Percentiles rank a stretch among this genome's conserved stretches.
phyloP scores from a whole-genome alignment of 2,113 vertebrate species.

The Eolophus roseicapilla region DNA sequence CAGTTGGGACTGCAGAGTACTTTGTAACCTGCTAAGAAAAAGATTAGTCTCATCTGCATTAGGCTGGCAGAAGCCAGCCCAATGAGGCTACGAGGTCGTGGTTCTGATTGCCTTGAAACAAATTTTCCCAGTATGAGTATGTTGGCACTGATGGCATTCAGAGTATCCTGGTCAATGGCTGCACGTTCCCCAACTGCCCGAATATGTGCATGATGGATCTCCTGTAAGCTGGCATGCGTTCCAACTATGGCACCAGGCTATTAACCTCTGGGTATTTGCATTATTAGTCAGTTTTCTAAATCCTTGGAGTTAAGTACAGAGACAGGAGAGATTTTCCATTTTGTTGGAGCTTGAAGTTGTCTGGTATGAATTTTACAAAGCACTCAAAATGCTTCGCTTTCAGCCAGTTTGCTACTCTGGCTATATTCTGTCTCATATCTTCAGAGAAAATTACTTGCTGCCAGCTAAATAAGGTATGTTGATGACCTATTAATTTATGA shows the following conservation, averaged over 20 bases:
- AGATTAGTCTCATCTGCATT: not conserved
- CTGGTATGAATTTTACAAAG: not conserved
- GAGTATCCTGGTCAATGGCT: not conserved
- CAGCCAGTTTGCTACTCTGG: not conserved
- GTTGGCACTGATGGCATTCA: not conserved
- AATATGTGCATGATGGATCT: not conserved
- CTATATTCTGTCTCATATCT: slow-evolving; percentile 13
- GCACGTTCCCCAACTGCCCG: not conserved
- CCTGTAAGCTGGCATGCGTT: not conserved
- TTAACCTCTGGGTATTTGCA: slow-evolving; percentile 71
- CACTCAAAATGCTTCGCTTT: not conserved
- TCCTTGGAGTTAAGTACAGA: slow-evolving; percentile 25
- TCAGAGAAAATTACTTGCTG: not conserved
- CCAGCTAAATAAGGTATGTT: slow-evolving; percentile 45
- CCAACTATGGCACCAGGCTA: slow-evolving; percentile 60
- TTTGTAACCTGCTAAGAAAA: not conserved
- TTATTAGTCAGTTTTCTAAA: slow-evolving; percentile 74
- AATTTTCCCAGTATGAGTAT: not conserved
- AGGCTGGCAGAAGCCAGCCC: not conserved
- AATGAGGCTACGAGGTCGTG: not conserved
- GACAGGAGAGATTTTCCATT: slow-evolving; percentile 43
- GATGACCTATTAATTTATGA: slow-evolving; percentile 55
- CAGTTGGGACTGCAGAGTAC: not conserved
- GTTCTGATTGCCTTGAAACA: not conserved
- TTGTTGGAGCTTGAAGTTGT: slow-evolving; percentile 10